Evolutionary conservation across 2,888 invertebrate genomes (phyloP).

Genomic region (Elmis aenea): DNA sequence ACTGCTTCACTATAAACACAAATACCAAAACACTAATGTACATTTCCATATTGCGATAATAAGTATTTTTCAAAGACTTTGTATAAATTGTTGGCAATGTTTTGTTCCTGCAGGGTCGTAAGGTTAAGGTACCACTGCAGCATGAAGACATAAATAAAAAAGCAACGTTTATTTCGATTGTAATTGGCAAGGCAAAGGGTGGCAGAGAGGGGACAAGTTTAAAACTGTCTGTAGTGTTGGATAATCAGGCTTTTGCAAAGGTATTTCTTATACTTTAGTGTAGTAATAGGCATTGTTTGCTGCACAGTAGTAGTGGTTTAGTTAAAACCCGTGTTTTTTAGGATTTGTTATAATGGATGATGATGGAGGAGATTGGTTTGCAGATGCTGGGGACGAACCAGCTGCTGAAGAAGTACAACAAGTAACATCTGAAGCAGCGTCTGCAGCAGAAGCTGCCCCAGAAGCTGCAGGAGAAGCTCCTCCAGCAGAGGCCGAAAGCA

Average conservation of each 20-base stretch:
- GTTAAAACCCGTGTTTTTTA: no score
- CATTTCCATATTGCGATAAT: no score
- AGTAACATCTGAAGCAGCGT: constrained; percentile 23
- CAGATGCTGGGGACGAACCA: constrained; percentile 26
- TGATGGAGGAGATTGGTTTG: constrained; percentile 35
- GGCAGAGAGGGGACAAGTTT: constrained; percentile 32
- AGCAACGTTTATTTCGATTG: constrained; percentile 27
- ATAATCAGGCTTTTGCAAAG: constrained; percentile 32
- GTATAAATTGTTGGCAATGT: no score
- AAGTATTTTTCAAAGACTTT: no score
- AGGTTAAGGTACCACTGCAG: no score
- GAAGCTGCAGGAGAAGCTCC: constrained; percentile 35
- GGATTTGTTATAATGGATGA: constrained; percentile 30
- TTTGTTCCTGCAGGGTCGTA: no score
- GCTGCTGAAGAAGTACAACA: constrained; percentile 16
- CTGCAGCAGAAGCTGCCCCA: constrained; percentile 30
- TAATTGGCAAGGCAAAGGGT: constrained; percentile 39
- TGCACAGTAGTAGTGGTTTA: no score
- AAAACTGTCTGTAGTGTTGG: constrained; percentile 39
- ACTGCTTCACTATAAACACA: no score
- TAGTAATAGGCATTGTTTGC: constrained; percentile 11
- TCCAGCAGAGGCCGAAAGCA: constrained; percentile 43
- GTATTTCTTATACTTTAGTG: constrained; percentile 25
- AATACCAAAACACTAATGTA: no score
- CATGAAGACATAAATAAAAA: constrained; percentile 23